These are phyloP conservation scores for Dicentrarchus labrax DNA, from an alignment of 2,113 vertebrate species.

Conservation along the genomic window DNA sequence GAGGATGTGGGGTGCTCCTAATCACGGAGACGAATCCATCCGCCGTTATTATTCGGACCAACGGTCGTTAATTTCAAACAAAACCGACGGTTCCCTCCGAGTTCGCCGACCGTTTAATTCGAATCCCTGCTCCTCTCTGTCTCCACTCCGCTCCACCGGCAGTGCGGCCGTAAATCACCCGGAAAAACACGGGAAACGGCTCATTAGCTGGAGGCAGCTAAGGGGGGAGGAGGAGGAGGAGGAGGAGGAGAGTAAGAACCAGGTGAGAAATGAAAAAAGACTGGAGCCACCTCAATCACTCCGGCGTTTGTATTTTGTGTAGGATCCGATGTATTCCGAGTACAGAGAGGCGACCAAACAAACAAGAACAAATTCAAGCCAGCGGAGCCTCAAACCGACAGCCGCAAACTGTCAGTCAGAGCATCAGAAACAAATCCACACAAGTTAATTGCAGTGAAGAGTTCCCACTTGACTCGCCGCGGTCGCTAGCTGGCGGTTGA, in stretches of 20 bases:
- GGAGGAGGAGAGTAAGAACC: slow-evolving; percentile 20
- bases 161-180: slow-evolving; percentile 73
- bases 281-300: slow-evolving; percentile 42
- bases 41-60: slow-evolving; percentile 26
- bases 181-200: slow-evolving; percentile 76
- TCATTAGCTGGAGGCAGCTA: slow-evolving; percentile 69
- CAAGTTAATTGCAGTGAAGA: slow-evolving; percentile 76
- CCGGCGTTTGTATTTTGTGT: slow-evolving; percentile 25
- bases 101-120: slow-evolving; percentile 52
- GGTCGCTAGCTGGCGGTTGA: slow-evolving; percentile 53
- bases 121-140: slow-evolving; percentile 38
- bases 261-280: slow-evolving; percentile 63
- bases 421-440: slow-evolving; percentile 71
- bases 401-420: slow-evolving; percentile 48
- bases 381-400: slow-evolving; percentile 14
- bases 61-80: slow-evolving; percentile 44
- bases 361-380: slow-evolving; percentile 26
- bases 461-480: slow-evolving; percentile 77
- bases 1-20: slow-evolving; percentile 25
- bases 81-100: slow-evolving; percentile 40
- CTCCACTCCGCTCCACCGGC: slow-evolving; percentile 51
- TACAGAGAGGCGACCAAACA: slow-evolving; percentile 19
- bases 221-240: background rate
- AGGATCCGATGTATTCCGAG: slow-evolving; percentile 65
- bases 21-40: slow-evolving; percentile 75